A percentile compares a stretch with the other conserved stretches of the same genome.
These are phyloP conservation scores for Limenitis camilla DNA, from an alignment of 2,888 invertebrate genomes.

Conservation along the genomic window DNA sequence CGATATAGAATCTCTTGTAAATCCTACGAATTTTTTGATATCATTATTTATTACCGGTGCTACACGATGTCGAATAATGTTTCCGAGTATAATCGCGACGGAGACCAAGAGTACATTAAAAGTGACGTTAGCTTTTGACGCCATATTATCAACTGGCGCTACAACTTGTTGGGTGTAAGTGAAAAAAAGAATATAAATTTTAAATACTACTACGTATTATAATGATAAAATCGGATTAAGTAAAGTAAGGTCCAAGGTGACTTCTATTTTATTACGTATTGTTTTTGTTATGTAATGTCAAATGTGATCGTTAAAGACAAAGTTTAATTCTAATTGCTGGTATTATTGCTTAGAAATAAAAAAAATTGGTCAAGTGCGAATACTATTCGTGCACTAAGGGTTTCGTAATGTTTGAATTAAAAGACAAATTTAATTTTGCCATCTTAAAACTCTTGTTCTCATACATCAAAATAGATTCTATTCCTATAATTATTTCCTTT, in stretches of 20 bases:
- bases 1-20: conserved; percentile 27
- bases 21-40: conserved; percentile 33
- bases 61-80: conserved; percentile 22
- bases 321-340: too few species aligned
- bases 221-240: not conserved
- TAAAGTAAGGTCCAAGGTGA: not conserved
- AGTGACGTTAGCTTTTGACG: conserved; percentile 34
- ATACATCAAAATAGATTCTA: too few species aligned
- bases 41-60: conserved; percentile 28
- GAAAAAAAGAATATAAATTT: not conserved
- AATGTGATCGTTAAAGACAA: too few species aligned
- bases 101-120: conserved; percentile 31
- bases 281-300: not conserved
- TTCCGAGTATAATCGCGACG: conserved; percentile 24
- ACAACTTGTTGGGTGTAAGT: conserved; percentile 7
- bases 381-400: too few species aligned
- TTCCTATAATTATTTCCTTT: too few species aligned
- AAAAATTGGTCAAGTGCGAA: too few species aligned
- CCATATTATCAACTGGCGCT: conserved; percentile 37
- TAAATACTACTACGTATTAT: not conserved
- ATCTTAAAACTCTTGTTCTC: too few species aligned
- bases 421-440: too few species aligned
- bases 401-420: too few species aligned
- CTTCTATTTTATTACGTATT: not conserved
- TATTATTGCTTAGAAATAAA: too few species aligned